Base-by-base conservation (phyloP, 1,140 invertebrate genomes). In the Melipona quadrifasciata region DNA sequence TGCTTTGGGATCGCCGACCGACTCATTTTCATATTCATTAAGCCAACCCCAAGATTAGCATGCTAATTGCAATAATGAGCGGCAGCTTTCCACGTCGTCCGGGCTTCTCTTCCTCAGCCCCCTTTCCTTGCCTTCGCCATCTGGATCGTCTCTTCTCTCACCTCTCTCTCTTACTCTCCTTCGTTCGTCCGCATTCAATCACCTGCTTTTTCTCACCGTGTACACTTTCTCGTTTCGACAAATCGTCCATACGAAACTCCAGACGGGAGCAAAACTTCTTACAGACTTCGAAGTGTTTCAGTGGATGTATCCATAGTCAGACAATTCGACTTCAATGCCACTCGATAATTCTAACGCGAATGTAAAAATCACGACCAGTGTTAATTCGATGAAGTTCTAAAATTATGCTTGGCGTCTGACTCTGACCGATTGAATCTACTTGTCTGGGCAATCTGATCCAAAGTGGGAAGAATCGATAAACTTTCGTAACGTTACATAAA, bases 11-110 rank as follows among this genome's bases (percentile, higher is more conserved):
- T 89, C n/a, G 80, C 57, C 81, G 77, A 57, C 57, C n/a, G n/a
- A 27, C 88, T 86, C 74, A 85, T 84, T 89, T 90, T 90, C 85
- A 87, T 90, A 89, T 87, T 87, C 88, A 86, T 87, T 90, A 89
- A 70, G 82, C 39, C 78, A 55, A 76, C 51, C 82, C 79, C 73
- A 67, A 73, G 67, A 90, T 90, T 87, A 87, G 72, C 89, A 80
- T 87, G 87, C 85, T 90, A 90, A 90, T 90, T 89, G 75, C 88
- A 78, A 81, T 90, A 89, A 87, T 81, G 82, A 90, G 75, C 80
- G 55, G 53, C 72, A 53, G 87, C 73, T 73, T 76, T 82, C 34
- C n/a, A 8, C 21, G 21, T 21, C 57, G 17, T 70, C 53, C 31
- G 31, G 51, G 47, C 12, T 61, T 34, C 31, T 34, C n/a, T 39